Evolutionary conservation across 2,888 invertebrate genomes (phyloP).

Genomic region (Orchesella flavescens): DNA sequence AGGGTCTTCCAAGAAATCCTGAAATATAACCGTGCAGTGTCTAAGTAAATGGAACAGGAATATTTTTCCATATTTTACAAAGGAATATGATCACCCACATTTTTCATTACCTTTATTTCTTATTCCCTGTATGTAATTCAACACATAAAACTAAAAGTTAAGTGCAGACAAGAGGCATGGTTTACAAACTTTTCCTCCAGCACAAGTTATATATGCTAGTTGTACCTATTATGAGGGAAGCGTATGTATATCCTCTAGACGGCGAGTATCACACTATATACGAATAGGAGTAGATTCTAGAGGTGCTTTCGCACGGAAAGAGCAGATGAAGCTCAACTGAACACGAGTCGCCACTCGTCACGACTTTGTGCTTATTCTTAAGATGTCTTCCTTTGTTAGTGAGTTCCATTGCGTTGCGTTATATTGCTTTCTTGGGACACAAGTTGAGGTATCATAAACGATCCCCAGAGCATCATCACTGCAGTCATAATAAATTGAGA

Average conservation of each 20-base stretch:
- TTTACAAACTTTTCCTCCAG: slow-evolving; percentile 56
- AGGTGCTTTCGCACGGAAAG: not conserved
- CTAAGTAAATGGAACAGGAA: slow-evolving; percentile 37
- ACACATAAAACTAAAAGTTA: slow-evolving; percentile 43
- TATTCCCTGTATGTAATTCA: slow-evolving; percentile 33
- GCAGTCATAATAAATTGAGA: slow-evolving; percentile 61
- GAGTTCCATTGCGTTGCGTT: slow-evolving; percentile 47
- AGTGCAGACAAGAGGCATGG: slow-evolving; percentile 43
- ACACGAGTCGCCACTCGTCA: slow-evolving; percentile 46
- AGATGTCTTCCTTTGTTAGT: slow-evolving; percentile 38
- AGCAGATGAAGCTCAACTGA: slow-evolving; percentile 45
- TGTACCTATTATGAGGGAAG: not conserved
- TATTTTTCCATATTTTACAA: slow-evolving; percentile 51
- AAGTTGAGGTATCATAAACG: slow-evolving; percentile 63
- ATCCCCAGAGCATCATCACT: slow-evolving; percentile 58
- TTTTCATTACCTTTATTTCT: slow-evolving; percentile 59
- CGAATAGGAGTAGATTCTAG: not conserved
- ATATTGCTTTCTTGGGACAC: slow-evolving; percentile 57
- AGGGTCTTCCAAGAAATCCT: too few species aligned
- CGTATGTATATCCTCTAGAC: not conserved
- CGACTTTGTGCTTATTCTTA: slow-evolving; percentile 17
- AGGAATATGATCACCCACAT: slow-evolving; percentile 54
- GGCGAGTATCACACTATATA: not conserved
- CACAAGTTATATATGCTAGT: not conserved
- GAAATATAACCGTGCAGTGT: too few species aligned